Evolutionary conservation across 2,113 vertebrate species (phyloP), one percentile per base, ranked within the genome.

Genomic region (Syngnathus typhle): DNA sequence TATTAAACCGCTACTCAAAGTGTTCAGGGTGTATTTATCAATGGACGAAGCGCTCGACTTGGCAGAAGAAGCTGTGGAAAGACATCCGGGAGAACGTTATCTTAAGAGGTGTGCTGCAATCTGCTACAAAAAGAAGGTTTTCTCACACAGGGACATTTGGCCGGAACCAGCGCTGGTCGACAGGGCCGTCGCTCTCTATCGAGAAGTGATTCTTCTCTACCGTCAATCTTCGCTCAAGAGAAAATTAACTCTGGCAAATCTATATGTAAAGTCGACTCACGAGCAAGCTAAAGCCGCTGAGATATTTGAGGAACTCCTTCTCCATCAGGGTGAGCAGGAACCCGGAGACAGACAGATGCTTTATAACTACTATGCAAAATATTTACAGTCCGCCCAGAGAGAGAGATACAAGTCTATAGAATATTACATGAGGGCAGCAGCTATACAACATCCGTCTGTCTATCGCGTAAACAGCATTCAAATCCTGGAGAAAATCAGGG

Each of bases 381-480:
- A 79, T 54, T 27, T 79, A 8, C 0, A 60, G 10, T 55, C 43
- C 0, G 0, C 54, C 0, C 13, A 19, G 0, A 0, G 19, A 6
- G 61, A 84, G 1, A 0, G 7, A 1, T 0, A 64, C 3, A 16
- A 0, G 21, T 75, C 83, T 0, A 12, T 76, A 4, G 0, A 51
- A 0, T 83, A 82, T 49, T 66, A 83, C 73, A 82, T 78, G 78
- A 83, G 23, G 43, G 70, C 64, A 1, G 80, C 71, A 12, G 58
- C 21, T 46, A 84, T 87, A 43, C 63, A 18, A 0, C 3, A 43
- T 0, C 18, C 52, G 0, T 68, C 41, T 2, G 52, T 13, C 19
- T 38, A 9, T 19, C 54, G 71, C 1, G 1, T 11, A 0, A 67
- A 63, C 21, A 87, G 85, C 73, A 73, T 81, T 6, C 37, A 1